Evolutionary conservation across 2,888 invertebrate species (phyloP).

Genomic region (Acanthopleura granulata): DNA sequence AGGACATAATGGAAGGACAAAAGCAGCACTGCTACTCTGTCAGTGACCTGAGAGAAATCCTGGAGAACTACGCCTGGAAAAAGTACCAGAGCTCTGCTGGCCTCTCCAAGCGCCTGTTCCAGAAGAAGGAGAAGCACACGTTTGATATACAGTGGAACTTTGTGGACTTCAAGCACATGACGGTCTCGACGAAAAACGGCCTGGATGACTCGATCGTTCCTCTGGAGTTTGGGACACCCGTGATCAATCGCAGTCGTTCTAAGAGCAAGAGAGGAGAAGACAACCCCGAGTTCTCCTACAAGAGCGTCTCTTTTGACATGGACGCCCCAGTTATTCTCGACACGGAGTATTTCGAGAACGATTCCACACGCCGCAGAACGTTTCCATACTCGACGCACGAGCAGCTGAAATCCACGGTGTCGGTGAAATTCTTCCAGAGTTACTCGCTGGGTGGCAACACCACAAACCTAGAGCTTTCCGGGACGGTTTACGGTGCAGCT

Average conservation of each 20-base stretch:
- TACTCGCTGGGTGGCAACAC: neutral
- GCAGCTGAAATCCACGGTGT: neutral
- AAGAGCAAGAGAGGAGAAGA: neutral
- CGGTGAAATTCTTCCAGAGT: neutral
- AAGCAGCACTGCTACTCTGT: neutral
- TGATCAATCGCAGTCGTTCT: neutral
- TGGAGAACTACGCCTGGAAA: constrained; percentile 9
- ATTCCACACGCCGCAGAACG: neutral
- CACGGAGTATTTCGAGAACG: neutral
- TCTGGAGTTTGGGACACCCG: neutral
- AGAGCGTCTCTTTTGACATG: neutral
- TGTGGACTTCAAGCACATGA: constrained; percentile 10
- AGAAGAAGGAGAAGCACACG: neutral
- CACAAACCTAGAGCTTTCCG: constrained; percentile 5
- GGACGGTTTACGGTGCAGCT: neutral
- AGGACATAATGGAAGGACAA: no score
- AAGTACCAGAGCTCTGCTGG: neutral
- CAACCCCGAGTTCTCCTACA: neutral
- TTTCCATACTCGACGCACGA: neutral
- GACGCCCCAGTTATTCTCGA: neutral
- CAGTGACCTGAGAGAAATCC: neutral
- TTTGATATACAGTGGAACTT: constrained; percentile 12
- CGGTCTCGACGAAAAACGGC: neutral
- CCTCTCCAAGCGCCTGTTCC: neutral
- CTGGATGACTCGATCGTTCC: neutral